phyloP scores from a whole-genome alignment of 2,888 invertebrate genomes.

The Sarcophaga carnaria region DNA sequence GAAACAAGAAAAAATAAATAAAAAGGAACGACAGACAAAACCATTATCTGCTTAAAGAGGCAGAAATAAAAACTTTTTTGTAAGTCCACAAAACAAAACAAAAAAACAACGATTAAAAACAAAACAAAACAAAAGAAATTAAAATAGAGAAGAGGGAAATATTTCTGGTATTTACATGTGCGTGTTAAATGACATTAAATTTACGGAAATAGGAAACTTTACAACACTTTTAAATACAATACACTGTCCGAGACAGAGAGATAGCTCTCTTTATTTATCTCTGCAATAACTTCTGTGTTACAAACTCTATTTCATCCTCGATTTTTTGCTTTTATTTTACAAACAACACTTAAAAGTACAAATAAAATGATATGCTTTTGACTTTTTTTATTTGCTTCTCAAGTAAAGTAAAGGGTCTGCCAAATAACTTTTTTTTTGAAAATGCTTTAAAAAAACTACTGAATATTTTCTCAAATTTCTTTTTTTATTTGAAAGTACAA shows the following conservation, averaged over 20 bases:
- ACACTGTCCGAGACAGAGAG: too few relatives aligned
- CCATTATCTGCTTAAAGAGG: constrained; percentile 48
- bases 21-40: constrained; percentile 16
- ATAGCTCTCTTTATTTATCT: background rate
- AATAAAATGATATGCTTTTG: constrained; percentile 31
- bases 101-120: constrained; percentile 8
- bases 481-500: too few relatives aligned
- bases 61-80: constrained; percentile 12
- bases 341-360: constrained; percentile 15
- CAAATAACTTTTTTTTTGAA: background rate
- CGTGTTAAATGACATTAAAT: constrained; percentile 63
- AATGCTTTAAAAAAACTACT: too few relatives aligned
- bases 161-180: constrained; percentile 53
- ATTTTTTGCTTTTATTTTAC: background rate
- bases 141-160: background rate
- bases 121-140: background rate
- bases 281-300: background rate
- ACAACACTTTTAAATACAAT: constrained; percentile 9
- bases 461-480: too few relatives aligned
- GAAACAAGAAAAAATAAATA: background rate
- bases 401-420: too few relatives aligned
- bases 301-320: background rate
- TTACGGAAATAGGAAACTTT: constrained; percentile 36
- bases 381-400: background rate
- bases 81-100: background rate